Evolutionary conservation across 2,113 vertebrate genomes (phyloP).

Genomic region (Centropus unirufus): DNA sequence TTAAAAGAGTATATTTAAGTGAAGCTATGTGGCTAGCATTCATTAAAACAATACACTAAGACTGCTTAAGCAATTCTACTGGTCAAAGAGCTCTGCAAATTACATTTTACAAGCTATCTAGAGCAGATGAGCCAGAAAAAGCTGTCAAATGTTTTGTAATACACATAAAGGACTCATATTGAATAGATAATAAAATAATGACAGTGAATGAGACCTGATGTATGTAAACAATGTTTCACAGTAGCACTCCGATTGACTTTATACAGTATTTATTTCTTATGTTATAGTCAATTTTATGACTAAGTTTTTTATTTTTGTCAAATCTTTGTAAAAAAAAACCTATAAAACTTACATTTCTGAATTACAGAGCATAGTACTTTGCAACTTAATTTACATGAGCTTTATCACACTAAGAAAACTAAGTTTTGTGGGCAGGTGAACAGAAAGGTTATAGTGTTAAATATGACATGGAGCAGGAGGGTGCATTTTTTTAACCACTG

Average conservation of each 20-base stretch:
- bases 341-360: constrained; percentile 21
- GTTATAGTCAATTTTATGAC: neutral
- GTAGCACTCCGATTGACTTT: neutral
- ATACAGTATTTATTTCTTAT: neutral
- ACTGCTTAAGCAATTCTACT: neutral
- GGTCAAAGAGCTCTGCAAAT: neutral
- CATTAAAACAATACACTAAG: neutral
- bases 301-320: neutral
- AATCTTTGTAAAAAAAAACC: neutral
- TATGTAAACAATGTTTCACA: neutral
- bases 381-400: neutral
- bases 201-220: neutral
- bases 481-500: neutral
- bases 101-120: neutral
- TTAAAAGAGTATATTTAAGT: neutral
- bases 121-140: neutral
- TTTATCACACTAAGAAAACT: constrained; percentile 10
- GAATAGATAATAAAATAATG: neutral
- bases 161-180: neutral
- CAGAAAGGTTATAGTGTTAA: neutral
- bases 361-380: constrained; percentile 24
- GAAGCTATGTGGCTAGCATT: neutral
- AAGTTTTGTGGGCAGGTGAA: neutral
- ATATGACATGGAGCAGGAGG: neutral
- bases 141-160: neutral